Evolutionary conservation across 64 coral and sea anemone genomes (phyloP).

Genomic region (Anthopleura sola): DNA sequence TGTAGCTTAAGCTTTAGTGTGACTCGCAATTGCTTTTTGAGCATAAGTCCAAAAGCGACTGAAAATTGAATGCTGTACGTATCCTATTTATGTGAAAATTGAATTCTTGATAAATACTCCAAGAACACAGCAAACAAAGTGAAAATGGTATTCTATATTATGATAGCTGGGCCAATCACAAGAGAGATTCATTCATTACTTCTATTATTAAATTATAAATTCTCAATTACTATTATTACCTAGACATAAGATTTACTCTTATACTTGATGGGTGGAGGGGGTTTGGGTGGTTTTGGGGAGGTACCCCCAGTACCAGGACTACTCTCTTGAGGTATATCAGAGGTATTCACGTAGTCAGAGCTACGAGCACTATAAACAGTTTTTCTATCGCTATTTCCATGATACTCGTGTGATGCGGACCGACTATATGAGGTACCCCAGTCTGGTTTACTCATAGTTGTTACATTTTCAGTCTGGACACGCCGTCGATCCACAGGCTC

Average conservation of each 20-base stretch:
- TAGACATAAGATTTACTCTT: constrained; percentile 4
- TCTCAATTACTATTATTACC: neutral
- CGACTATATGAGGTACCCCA: neutral
- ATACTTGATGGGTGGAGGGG: constrained; percentile 36
- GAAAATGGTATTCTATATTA: no score
- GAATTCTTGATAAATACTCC: no score
- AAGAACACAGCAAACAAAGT: no score
- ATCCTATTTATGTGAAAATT: no score
- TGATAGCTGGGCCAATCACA: no score
- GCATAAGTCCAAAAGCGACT: no score
- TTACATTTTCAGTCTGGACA: constrained; percentile 62
- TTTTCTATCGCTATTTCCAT: constrained; percentile 7
- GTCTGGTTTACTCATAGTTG: constrained; percentile 64
- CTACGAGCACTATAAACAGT: neutral
- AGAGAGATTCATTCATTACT: no score
- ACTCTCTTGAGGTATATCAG: neutral
- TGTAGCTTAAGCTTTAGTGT: no score
- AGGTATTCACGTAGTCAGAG: neutral
- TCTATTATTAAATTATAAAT: neutral
- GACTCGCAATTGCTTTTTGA: no score
- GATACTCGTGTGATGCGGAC: constrained; percentile 32
- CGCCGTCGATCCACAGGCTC: constrained; percentile 29
- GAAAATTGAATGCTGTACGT: no score
- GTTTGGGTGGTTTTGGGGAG: constrained; percentile 48
- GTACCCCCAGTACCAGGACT: constrained; percentile 13